Evolutionary conservation across 2,113 vertebrate species (phyloP).

Genomic region (Aythya baeri): DNA sequence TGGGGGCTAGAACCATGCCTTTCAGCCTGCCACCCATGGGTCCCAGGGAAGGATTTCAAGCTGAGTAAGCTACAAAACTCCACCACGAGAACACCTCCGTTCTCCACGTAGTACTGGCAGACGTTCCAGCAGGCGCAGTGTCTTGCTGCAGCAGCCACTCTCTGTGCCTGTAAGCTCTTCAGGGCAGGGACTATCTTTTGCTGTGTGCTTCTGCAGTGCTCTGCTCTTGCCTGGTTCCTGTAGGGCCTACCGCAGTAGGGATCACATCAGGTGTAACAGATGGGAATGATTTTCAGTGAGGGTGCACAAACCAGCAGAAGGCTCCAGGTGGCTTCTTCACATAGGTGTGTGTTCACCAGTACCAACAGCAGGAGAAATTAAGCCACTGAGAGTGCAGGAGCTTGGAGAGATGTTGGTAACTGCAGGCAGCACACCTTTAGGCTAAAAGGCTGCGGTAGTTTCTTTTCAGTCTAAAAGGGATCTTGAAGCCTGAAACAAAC

Average conservation of each 20-base stretch:
- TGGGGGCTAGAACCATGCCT: neutral
- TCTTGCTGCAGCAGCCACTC: neutral
- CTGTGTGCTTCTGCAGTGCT: neutral
- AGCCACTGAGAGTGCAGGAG: conserved; percentile 34
- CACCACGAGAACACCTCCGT: rapidly evolving
- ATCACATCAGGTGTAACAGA: conserved; percentile 11
- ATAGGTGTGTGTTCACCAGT: neutral
- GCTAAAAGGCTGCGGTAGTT: conserved; percentile 48
- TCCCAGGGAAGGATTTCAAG: neutral
- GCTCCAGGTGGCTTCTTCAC: conserved; percentile 36
- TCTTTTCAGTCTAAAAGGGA: conserved; percentile 39
- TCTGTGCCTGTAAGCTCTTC: neutral
- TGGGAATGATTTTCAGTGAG: conserved; percentile 23
- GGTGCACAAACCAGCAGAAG: neutral
- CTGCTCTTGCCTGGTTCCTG: neutral
- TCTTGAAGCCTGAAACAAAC: conserved; percentile 59
- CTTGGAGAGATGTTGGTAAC: conserved; percentile 53
- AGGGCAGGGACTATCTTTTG: neutral
- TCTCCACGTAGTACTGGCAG: neutral
- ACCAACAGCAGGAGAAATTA: conserved; percentile 9
- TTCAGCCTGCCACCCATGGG: neutral
- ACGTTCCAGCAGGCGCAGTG: neutral
- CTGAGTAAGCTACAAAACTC: neutral
- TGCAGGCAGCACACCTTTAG: conserved; percentile 54
- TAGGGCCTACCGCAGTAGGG: neutral